Evolutionary conservation across 2,888 invertebrate genomes (phyloP).

Genomic region (Tribolium freemani): DNA sequence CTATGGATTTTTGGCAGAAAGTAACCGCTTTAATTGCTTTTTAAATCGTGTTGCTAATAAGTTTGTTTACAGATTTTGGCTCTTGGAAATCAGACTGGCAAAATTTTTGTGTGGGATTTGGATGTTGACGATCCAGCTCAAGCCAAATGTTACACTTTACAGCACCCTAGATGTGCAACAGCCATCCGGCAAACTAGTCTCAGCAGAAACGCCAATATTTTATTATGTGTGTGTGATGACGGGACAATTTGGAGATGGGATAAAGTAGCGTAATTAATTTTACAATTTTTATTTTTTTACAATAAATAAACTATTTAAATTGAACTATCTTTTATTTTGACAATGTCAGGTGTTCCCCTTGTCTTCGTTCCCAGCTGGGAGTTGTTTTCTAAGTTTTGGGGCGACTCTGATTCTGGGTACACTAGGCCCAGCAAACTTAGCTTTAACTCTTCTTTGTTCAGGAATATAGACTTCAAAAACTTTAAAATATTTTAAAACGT

Average conservation of each 20-base stretch:
- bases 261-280: slow-evolving; percentile 61
- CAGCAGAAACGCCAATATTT: slow-evolving; percentile 86
- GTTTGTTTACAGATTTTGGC: slow-evolving; percentile 79
- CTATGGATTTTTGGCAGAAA: slow-evolving; percentile 92
- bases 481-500: slow-evolving; percentile 72
- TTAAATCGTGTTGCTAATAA: background rate
- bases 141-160: slow-evolving; percentile 83
- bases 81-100: slow-evolving; percentile 93
- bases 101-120: slow-evolving; percentile 95
- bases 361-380: slow-evolving; percentile 45
- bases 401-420: slow-evolving; percentile 53
- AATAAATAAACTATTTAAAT: slow-evolving; percentile 21
- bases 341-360: slow-evolving; percentile 30
- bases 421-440: slow-evolving; percentile 63
- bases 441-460: slow-evolving; percentile 60
- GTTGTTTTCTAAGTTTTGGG: slow-evolving; percentile 47
- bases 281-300: slow-evolving; percentile 10
- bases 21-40: slow-evolving; percentile 62
- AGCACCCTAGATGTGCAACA: slow-evolving; percentile 88
- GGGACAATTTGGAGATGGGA: slow-evolving; percentile 98
- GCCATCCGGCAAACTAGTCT: slow-evolving; percentile 94
- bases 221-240: slow-evolving; percentile 95
- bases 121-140: slow-evolving; percentile 87
- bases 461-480: slow-evolving; percentile 79
- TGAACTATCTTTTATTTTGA: slow-evolving; percentile 1